phyloP scores from a whole-genome alignment of 1,140 invertebrate genomes.

The Melanaphis sacchari region DNA sequence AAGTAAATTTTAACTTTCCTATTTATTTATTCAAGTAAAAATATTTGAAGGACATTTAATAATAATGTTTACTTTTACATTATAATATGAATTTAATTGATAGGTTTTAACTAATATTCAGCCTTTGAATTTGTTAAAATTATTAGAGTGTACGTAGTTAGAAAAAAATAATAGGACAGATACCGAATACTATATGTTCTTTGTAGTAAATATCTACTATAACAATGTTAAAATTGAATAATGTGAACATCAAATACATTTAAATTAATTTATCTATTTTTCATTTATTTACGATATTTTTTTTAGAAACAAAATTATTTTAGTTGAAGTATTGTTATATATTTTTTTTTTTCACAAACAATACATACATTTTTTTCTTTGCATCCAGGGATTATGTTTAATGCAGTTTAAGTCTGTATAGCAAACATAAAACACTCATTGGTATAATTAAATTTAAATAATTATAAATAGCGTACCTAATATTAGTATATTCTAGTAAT shows the following conservation, averaged over 20 bases:
- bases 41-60: background rate
- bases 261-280: background rate
- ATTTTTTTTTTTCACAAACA: background rate
- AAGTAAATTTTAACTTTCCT: background rate
- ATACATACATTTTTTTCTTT: background rate
- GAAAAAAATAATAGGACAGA: background rate
- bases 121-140: background rate
- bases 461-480: too few relatives aligned
- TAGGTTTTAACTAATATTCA: background rate
- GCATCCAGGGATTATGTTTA: too few relatives aligned
- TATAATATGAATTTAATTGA: background rate
- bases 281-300: background rate
- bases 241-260: background rate
- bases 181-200: background rate
- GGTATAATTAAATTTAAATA: background rate
- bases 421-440: background rate
- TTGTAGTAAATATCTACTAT: background rate
- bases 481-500: too few relatives aligned
- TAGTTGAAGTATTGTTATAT: too few relatives aligned
- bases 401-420: too few relatives aligned
- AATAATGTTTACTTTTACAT: background rate
- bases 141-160: background rate
- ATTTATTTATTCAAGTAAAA: background rate
- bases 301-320: background rate
- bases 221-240: background rate